These are phyloP conservation scores for Columba janthina DNA, from an alignment of 2,113 vertebrate species.

Conservation along the genomic window DNA sequence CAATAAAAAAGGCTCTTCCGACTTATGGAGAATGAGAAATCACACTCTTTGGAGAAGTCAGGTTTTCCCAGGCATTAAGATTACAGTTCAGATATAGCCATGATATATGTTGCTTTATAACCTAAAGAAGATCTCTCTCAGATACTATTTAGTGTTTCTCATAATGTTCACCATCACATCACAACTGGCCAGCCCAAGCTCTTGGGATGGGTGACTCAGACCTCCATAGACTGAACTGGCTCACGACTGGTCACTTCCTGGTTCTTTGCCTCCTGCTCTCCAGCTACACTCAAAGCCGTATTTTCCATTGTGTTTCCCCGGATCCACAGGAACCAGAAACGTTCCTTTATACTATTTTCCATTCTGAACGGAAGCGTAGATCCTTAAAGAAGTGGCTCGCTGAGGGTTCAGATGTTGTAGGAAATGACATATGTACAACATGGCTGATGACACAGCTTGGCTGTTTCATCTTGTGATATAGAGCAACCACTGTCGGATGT, in stretches of 20 bases:
- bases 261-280: neutral
- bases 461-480: neutral
- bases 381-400: neutral
- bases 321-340: neutral
- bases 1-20: neutral
- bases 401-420: neutral
- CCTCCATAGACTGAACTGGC: neutral
- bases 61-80: neutral
- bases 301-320: neutral
- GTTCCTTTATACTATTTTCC: neutral
- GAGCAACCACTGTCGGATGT: neutral
- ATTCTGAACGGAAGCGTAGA: neutral
- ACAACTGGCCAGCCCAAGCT: neutral
- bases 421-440: neutral
- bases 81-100: neutral
- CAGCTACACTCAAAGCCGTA: neutral
- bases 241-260: neutral
- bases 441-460: neutral
- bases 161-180: fast-evolving
- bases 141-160: neutral
- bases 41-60: neutral
- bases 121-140: neutral
- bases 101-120: neutral
- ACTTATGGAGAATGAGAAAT: neutral
- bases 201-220: slow-evolving; percentile 37